Conservation (phyloP, 2,888 invertebrate genomes). For the Drosophila leonis region DNA sequence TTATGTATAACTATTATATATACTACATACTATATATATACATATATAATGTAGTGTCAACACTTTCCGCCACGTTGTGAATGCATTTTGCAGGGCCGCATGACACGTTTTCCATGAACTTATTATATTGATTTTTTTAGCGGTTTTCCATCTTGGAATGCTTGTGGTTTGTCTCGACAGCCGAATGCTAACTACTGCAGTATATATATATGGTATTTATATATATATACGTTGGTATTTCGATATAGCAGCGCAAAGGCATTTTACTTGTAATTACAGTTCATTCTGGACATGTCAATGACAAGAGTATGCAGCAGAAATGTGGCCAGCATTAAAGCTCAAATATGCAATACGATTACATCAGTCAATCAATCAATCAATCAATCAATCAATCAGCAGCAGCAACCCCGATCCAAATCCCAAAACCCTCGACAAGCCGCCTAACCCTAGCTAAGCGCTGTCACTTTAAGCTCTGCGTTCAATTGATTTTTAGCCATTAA, state of each 20-base stretch:
- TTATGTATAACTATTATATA: background rate
- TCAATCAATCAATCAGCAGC: conserved; percentile 39
- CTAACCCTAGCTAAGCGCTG: conserved; percentile 5
- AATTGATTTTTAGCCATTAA: conserved; percentile 73
- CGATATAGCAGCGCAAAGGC: conserved; percentile 4
- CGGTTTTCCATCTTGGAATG: conserved; percentile 53
- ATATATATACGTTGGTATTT: conserved; percentile 11
- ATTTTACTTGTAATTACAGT: conserved; percentile 43
- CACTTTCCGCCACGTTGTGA: conserved; percentile 19
- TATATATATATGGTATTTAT: background rate
- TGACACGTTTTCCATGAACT: conserved; percentile 71
- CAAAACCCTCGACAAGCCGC: conserved; percentile 15
- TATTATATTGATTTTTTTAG: conserved; percentile 73
- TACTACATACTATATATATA: background rate
- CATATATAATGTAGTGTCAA: conserved; percentile 8
- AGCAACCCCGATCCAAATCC: conserved; percentile 8
- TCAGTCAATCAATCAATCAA: conserved; percentile 37
- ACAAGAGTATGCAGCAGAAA: conserved; percentile 10
- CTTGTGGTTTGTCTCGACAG: conserved; percentile 35
- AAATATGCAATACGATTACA: conserved; percentile 25
- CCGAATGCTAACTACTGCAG: conserved; percentile 19
- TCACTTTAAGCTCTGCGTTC: conserved; percentile 46
- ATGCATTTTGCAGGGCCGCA: conserved; percentile 42
- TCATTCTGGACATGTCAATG: conserved; percentile 30
- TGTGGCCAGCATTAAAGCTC: conserved; percentile 12